Percentiles rank a stretch among this genome's conserved stretches.
These are phyloP conservation scores for Engystomops pustulosus DNA, from an alignment of 2,113 vertebrate species.

Conservation along the genomic window DNA sequence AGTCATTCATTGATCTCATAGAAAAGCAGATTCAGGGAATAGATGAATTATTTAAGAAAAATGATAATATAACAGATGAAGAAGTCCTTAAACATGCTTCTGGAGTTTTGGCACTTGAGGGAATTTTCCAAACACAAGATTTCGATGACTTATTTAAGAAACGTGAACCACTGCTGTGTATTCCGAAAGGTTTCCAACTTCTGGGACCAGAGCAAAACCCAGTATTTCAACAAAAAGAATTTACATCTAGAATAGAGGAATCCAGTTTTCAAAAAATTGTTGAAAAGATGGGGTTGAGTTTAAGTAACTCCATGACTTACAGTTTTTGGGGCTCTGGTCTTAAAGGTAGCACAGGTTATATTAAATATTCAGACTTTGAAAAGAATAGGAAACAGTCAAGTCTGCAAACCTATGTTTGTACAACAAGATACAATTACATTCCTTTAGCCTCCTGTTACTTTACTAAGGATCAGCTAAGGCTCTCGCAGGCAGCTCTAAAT, in stretches of 20 bases:
- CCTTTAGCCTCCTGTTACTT: conserved; percentile 71
- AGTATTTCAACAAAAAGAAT: conserved; percentile 61
- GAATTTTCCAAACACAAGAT: conserved; percentile 66
- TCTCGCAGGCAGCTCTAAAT: conserved; percentile 65
- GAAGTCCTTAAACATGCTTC: conserved; percentile 67
- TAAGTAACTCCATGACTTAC: background rate
- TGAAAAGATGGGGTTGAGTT: conserved; percentile 65
- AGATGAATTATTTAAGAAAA: background rate
- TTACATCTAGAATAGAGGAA: conserved; percentile 66
- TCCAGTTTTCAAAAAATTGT: conserved; percentile 63
- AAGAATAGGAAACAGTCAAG: background rate
- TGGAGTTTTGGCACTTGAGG: conserved; percentile 70
- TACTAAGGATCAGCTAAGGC: conserved; percentile 62
- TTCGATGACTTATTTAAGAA: conserved; percentile 45
- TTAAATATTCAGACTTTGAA: background rate
- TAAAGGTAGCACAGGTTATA: background rate
- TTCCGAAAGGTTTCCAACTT: conserved; percentile 64
- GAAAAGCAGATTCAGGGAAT: conserved; percentile 58
- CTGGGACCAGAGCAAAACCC: conserved; percentile 56
- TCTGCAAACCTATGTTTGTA: conserved; percentile 64
- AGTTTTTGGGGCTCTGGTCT: background rate
- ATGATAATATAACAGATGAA: conserved; percentile 39
- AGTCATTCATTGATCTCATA: background rate
- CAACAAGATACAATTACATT: conserved; percentile 63
- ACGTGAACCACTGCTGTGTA: conserved; percentile 65